phyloP scores from a whole-genome alignment of 2,888 invertebrate genomes.

The Sylvicola cinctus region DNA sequence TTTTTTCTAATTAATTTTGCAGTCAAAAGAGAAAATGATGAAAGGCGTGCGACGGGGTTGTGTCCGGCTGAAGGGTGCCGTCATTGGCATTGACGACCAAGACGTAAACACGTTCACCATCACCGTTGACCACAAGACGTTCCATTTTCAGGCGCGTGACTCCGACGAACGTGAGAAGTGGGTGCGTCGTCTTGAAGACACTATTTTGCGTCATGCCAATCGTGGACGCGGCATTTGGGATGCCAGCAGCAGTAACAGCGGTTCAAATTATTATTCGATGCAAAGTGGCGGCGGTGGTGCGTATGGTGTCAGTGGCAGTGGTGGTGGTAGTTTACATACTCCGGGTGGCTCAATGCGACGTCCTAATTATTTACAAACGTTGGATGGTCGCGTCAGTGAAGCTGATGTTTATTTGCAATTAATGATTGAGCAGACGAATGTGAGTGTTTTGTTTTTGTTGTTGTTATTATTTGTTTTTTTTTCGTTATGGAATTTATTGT shows the following conservation, averaged over 20 bases:
- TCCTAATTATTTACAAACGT: constrained; percentile 35
- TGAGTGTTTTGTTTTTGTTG: too few species aligned
- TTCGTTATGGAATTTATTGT: too few species aligned
- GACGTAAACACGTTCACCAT: constrained; percentile 99
- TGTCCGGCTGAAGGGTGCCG: constrained; percentile 89
- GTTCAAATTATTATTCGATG: too few species aligned
- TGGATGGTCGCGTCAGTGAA: constrained; percentile 80
- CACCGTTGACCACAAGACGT: constrained; percentile 96
- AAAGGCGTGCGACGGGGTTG: constrained; percentile 91
- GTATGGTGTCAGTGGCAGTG: constrained; percentile 13
- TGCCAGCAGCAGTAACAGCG: constrained; percentile 18
- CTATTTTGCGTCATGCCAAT: constrained; percentile 66
- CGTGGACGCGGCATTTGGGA: constrained; percentile 26
- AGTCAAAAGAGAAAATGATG: constrained; percentile 99
- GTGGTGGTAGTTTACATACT: constrained; percentile 1
- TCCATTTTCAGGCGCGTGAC: constrained; percentile 85
- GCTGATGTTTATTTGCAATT: constrained; percentile 92
- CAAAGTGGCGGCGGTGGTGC: constrained; percentile 30
- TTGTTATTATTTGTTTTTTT: too few species aligned
- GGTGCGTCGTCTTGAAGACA: constrained; percentile 89
- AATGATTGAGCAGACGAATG: constrained; percentile 80
- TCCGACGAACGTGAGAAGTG: constrained; percentile 88
- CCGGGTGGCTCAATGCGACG: constrained; percentile 15
- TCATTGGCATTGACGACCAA: constrained; percentile 97
- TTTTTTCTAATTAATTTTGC: constrained; percentile 19